Evolutionary conservation across 2,888 invertebrate genomes (phyloP), one percentile per base, ranked within the genome.

Genomic region (Pheosia gnoma): DNA sequence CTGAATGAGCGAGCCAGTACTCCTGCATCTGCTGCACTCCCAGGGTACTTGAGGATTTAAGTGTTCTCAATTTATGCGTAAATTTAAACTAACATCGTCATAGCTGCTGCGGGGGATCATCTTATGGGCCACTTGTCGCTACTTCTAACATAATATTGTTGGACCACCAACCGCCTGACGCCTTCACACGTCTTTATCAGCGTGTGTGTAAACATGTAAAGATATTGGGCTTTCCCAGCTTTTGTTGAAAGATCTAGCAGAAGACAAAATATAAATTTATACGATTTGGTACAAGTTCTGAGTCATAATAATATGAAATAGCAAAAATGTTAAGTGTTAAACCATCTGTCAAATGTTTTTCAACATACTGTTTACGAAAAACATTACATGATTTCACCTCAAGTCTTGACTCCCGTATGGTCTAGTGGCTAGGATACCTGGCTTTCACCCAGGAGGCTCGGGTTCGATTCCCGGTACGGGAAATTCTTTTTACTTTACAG

Each of bases 401-500:
- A 25, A 25, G 25, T 25, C 25, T 25, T 25, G 25, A 25, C 25
- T 94, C 94, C 94, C 94, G 94, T 94, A 94, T 94, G 94, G 94
- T 95, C 95, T 95, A 95, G 95, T 95, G 95, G 95, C 95, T 95
- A 95, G 95, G 95, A 95, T 95, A 95, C 95, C 95, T 95, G 95
- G 95, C 95, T 95, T 94, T 95, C 95, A 95, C 95, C 95, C 95
- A 95, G 95, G 95, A 95, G 95, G 95, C 95, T 95, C 95, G 95
- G 95, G 95, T 95, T 95, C 95, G 95, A 95, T 95, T 95, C 95
- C 95, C 95, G 95, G 95, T 95, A 95, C 94, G 94, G 95, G 95
- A 95, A 95, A 66, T n/a, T 5, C 10, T 6, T 54, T 68, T 72
- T 76, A 65, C 25, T 25, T 25, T 25, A 25, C 25, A 2, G 25